phyloP scores from a whole-genome alignment of 2,797 vertebrate species.

The Psittacula derbiana region DNA sequence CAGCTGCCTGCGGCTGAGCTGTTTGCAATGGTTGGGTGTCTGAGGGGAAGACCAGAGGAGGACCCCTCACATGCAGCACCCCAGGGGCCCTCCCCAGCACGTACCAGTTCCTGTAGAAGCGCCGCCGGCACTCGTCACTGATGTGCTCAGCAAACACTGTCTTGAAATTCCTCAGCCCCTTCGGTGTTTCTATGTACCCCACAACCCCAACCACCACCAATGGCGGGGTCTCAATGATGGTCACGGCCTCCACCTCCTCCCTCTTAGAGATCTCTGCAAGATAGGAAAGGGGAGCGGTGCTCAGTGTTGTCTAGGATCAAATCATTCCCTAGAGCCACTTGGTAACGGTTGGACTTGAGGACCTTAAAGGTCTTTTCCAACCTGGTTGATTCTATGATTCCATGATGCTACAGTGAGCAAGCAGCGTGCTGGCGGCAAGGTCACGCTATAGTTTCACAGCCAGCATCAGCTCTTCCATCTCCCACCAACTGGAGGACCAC shows the following conservation, averaged over 20 bases:
- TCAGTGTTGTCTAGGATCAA: fast-evolving
- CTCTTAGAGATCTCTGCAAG: conserved; percentile 86
- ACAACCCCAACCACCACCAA: conserved; percentile 89
- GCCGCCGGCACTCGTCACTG: conserved; percentile 90
- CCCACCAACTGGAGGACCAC: neutral
- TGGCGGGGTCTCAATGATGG: conserved; percentile 90
- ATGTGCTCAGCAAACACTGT: conserved; percentile 93
- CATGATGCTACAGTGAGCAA: fast-evolving
- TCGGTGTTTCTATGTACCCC: conserved; percentile 86
- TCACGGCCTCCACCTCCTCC: conserved; percentile 92
- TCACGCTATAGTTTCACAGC: fast-evolving
- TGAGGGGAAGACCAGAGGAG: neutral
- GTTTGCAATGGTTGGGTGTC: neutral
- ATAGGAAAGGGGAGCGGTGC: neutral
- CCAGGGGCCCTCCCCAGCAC: neutral
- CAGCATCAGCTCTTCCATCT: neutral
- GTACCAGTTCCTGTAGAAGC: conserved; percentile 95
- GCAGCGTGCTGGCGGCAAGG: neutral
- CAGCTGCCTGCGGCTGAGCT: neutral
- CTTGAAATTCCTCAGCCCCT: conserved; percentile 87
- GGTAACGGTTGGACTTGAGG: neutral
- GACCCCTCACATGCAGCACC: neutral
- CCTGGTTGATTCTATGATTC: neutral
- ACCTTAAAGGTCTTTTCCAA: neutral
- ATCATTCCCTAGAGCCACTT: neutral